Evolutionary conservation across 37 sponge, comb jelly and placozoan species (phyloP).

Genomic region (Theonella swinhoei): DNA sequence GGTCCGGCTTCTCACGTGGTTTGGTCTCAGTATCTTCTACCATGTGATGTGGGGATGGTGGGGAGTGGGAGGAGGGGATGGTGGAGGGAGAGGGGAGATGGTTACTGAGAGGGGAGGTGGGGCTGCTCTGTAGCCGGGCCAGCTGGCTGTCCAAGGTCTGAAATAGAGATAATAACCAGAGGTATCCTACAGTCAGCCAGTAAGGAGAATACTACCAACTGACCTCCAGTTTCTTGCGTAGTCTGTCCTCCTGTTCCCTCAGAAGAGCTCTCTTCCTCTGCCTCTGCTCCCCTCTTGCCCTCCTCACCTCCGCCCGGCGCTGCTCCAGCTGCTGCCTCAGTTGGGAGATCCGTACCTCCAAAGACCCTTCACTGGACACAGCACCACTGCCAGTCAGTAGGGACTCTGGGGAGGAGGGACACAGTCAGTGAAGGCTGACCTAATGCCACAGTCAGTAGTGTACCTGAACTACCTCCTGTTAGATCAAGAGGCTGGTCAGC

Average conservation of each 20-base stretch:
- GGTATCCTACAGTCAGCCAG: background rate
- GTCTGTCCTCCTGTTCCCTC: background rate
- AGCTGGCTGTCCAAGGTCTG: background rate
- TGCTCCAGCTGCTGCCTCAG: slow-evolving; percentile 59
- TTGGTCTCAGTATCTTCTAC: too few relatives aligned
- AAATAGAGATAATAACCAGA: background rate
- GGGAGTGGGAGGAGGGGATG: background rate
- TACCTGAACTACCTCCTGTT: slow-evolving; percentile 15
- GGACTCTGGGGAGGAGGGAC: background rate
- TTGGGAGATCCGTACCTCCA: slow-evolving; percentile 60
- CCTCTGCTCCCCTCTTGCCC: background rate
- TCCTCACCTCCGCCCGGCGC: slow-evolving; percentile 60
- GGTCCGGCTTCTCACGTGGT: too few relatives aligned
- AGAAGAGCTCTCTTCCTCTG: slow-evolving; percentile 3
- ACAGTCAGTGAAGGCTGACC: too few relatives aligned
- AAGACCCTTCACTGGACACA: slow-evolving; percentile 20
- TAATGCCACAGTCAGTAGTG: background rate
- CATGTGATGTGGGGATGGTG: too few relatives aligned
- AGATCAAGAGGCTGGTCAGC: background rate
- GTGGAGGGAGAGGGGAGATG: background rate
- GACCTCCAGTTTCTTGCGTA: slow-evolving; percentile 58
- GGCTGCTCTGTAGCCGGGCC: background rate
- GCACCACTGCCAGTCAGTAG: slow-evolving; percentile 23
- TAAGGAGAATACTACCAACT: background rate
- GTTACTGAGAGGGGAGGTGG: background rate